Evolutionary conservation across 1,140 invertebrate species (phyloP), one percentile per base, ranked within the genome.

Genomic region (Caenorhabditis latens): DNA sequence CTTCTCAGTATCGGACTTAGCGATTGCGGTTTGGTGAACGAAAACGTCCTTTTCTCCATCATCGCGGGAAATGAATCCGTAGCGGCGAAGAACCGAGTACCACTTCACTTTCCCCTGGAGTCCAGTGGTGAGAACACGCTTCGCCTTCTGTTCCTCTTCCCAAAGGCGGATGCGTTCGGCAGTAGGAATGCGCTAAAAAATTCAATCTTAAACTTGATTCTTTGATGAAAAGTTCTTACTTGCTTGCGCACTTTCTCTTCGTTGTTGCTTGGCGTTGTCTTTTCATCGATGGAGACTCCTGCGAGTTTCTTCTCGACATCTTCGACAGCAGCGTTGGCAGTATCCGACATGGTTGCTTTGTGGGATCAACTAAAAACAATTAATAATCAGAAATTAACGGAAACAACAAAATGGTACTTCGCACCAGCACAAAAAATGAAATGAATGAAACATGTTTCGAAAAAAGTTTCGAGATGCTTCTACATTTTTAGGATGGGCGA

Each of bases 1-100:
- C 46, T 88, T 88, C 19, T 85, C 50, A 32, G 63, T 85, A 19
- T 55, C 8, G 1, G 87, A 88, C 24, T 89, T 89, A 19, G 83
- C 19, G 40, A 89, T 89, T 5, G 85, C 88, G n/a, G 63, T 85
- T 83, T 88, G 88, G 57, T 89, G 88, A 50, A 89, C 86, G 61
- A 89, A 89, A 8, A 89, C 84, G 46, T 89, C 88, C 16, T 53
- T 83, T 57, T 82, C 50, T 5, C 71, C 88, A 43, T 89, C 88
- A 43, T 85, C 63, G 40, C 88, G 86, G 16, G 75, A 24, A 67
- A 89, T 88, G 84, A 89, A 89, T n/a, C 88, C 88, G 42, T 88
- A 89, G 13, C 61, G 58, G 32, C 84, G 50, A 21, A 43, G 75
- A 24, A 89, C 71, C 1, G 86, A 88, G 86, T 88, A 89, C 88